Base-by-base conservation (phyloP, 1,140 invertebrate genomes). In the Hyles vespertilio region DNA sequence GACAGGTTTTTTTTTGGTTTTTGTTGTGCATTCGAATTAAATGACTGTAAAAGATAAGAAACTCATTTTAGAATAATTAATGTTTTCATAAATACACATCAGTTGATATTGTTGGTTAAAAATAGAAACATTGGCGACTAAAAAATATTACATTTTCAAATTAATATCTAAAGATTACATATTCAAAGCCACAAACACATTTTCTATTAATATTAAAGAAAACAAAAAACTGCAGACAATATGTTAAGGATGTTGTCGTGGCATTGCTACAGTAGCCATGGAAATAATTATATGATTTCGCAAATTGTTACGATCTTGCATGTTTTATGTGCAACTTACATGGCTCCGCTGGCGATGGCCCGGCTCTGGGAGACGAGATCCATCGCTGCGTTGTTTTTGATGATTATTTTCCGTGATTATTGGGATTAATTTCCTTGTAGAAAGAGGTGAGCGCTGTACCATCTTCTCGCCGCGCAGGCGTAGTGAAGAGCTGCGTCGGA, bases 381-480 rank as follows among this genome's bases (percentile, higher is more conserved):
- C 85, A 88, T 87, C 85, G 77, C 72, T 81, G 66, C 77, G 74
- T 67, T 75, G 76, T 73, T 88, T 88, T 58, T 77, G 81, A 47
- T 78, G 75, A 56, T 69, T 72, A 67, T 83, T 87, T 85, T 88
- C 85, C 84, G 85, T 88, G 84, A 88, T 88, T 87, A 87, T 67
- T 65, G 85, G 80, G 67, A 88, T 87, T 78, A 84, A 83, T 80
- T 83, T 88, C 64, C 84, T 79, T 45, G 85, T 81, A 61, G 77
- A 72, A 63, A 88, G 73, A 72, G 85, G 85, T 59, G 85, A 87
- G 40, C 85, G 85, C 70, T 88, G 85, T 81, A 88, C 85, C 85
- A 88, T 88, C 80, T 88, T 88, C 69, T 89, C 87, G 70, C 89
- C 89, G 82, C 89, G 88, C 86, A 90, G 79, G 54, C 89, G 87